These are phyloP conservation scores for Limnothrissa miodon DNA, from an alignment of 2,113 vertebrate species.

Conservation along the genomic window DNA sequence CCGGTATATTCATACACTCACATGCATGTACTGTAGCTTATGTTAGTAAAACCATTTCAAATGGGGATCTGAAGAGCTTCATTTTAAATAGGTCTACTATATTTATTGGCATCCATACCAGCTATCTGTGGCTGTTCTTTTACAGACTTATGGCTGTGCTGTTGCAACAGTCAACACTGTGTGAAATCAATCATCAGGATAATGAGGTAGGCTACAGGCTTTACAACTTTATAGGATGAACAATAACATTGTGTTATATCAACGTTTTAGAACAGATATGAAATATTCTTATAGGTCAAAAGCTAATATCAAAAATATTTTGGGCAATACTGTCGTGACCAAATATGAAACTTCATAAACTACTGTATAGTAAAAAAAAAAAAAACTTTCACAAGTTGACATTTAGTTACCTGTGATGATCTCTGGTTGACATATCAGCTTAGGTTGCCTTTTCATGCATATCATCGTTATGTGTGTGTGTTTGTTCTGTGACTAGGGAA, in stretches of 20 bases:
- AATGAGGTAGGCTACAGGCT: conserved; percentile 80
- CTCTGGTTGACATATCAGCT: no score
- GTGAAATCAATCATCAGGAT: conserved; percentile 87
- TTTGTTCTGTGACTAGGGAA: conserved; percentile 66
- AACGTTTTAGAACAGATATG: neutral
- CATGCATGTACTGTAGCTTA: no score
- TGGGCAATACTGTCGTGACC: neutral
- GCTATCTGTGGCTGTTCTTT: conserved; percentile 31
- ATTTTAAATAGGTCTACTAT: no score
- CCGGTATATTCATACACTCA: no score
- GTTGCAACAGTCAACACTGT: conserved; percentile 79
- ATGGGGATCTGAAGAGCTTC: no score
- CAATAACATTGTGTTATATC: no score
- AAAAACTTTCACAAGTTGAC: neutral
- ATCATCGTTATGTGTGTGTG: neutral
- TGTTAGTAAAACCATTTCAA: no score
- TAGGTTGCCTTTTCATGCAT: neutral
- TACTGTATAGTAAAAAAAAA: no score
- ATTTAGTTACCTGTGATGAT: no score
- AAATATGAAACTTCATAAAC: neutral
- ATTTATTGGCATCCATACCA: neutral
- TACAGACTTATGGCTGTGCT: conserved; percentile 80
- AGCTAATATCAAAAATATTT: neutral
- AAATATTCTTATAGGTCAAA: neutral
- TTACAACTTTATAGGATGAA: neutral